phyloP scores from a whole-genome alignment of 2,797 vertebrate species.

The Mergus octosetaceus region DNA sequence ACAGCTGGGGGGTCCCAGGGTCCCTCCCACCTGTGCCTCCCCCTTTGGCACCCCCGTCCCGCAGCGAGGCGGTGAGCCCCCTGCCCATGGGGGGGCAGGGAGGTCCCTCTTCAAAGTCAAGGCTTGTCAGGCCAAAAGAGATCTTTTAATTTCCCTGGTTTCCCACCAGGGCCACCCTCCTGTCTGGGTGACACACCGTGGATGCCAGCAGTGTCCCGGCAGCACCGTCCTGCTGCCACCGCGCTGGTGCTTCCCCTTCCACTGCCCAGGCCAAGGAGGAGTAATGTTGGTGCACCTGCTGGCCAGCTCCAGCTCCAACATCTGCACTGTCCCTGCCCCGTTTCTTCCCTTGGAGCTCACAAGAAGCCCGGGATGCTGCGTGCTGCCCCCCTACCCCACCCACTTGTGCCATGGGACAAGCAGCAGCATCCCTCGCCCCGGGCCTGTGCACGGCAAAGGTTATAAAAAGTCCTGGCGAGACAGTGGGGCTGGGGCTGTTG shows the following conservation, averaged over 20 bases:
- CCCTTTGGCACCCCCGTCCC: background rate
- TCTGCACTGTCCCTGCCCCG: background rate
- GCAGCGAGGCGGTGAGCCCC: background rate
- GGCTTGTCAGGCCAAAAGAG: fast-evolving
- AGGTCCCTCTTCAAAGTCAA: background rate
- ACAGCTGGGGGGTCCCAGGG: background rate
- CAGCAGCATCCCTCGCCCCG: too few species aligned
- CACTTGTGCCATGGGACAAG: background rate
- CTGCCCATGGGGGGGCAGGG: too few species aligned
- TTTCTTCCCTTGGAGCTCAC: too few species aligned
- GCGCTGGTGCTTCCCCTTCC: fast-evolving
- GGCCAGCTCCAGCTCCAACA: background rate
- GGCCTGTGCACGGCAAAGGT: too few species aligned
- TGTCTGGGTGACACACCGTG: fast-evolving
- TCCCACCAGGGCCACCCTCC: too few species aligned
- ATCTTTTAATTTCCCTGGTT: background rate
- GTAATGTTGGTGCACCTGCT: fast-evolving
- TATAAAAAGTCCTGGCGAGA: background rate
- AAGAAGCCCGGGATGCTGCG: too few species aligned
- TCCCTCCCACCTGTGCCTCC: background rate
- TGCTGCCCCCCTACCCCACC: too few species aligned
- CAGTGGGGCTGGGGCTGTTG: background rate
- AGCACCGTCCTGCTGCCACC: background rate
- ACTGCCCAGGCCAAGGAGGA: too few species aligned
- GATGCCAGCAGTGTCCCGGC: background rate